Conservation (phyloP, 1,140 invertebrate species). For the Drosophila dunni region DNA sequence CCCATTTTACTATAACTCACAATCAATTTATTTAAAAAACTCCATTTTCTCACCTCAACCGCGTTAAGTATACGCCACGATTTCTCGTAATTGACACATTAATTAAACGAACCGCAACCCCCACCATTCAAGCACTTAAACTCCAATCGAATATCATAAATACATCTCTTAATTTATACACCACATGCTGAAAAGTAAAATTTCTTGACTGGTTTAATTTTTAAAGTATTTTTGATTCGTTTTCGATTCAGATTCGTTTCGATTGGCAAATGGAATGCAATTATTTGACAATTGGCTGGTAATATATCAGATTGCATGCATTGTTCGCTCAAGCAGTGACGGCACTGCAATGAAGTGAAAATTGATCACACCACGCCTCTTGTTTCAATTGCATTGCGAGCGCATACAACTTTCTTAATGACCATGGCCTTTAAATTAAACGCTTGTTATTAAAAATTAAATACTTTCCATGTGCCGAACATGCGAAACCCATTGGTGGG, state of each 20-base stretch:
- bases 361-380: conserved; percentile 21
- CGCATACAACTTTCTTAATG: conserved; percentile 33
- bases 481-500: background rate
- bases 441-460: conserved; percentile 76
- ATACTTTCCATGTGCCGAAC: conserved; percentile 33
- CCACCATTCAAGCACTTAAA: background rate
- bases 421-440: conserved; percentile 53
- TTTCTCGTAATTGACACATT: background rate
- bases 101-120: background rate
- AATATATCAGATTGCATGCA: conserved; percentile 56
- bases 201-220: background rate
- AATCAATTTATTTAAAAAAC: too few species aligned
- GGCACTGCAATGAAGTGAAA: conserved; percentile 51
- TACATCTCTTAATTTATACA: too few species aligned
- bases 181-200: background rate
- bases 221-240: background rate
- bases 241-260: conserved; percentile 1
- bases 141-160: background rate
- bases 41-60: too few species aligned
- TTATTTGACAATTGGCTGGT: conserved; percentile 28
- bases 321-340: conserved; percentile 66
- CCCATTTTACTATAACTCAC: too few species aligned
- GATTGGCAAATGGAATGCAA: conserved; percentile 26
- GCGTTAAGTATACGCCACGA: background rate
- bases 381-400: background rate